phyloP scores from a whole-genome alignment of 2,113 vertebrate species.

The Aspidoscelis tigris region DNA sequence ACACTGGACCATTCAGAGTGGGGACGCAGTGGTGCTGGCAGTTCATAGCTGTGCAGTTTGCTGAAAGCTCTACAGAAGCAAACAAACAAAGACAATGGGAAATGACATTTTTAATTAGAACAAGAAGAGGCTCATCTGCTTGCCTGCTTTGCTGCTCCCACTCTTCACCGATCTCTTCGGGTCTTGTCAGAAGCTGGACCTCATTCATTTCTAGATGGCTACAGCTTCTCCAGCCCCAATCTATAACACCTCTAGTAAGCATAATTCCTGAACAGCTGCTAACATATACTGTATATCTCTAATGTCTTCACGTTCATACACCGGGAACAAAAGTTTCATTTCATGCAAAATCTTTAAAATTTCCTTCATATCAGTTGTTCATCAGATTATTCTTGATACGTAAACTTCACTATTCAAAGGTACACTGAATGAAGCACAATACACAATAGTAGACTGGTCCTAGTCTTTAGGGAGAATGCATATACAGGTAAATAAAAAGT shows the following conservation, averaged over 20 bases:
- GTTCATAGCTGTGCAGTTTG: conserved; percentile 80
- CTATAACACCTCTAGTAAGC: neutral
- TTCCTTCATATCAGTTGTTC: neutral
- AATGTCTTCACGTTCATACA: neutral
- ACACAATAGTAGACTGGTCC: no score
- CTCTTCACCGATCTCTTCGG: neutral
- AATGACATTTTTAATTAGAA: neutral
- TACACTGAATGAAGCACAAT: no score
- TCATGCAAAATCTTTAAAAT: neutral
- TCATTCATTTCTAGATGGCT: neutral
- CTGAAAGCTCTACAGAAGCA: conserved; percentile 73
- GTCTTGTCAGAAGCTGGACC: neutral
- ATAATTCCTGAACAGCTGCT: neutral
- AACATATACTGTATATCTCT: neutral
- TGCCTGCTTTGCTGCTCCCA: neutral
- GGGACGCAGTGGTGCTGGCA: conserved; percentile 89
- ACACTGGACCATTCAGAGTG: conserved; percentile 82
- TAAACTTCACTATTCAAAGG: neutral
- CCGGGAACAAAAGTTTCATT: neutral
- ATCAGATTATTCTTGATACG: neutral
- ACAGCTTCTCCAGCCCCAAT: neutral
- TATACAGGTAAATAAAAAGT: no score
- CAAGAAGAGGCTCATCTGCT: neutral
- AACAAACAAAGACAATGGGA: neutral
- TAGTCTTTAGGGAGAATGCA: no score